Base-by-base conservation (phyloP, 2,113 vertebrate species). In the Dicrurus megarhynchus region DNA sequence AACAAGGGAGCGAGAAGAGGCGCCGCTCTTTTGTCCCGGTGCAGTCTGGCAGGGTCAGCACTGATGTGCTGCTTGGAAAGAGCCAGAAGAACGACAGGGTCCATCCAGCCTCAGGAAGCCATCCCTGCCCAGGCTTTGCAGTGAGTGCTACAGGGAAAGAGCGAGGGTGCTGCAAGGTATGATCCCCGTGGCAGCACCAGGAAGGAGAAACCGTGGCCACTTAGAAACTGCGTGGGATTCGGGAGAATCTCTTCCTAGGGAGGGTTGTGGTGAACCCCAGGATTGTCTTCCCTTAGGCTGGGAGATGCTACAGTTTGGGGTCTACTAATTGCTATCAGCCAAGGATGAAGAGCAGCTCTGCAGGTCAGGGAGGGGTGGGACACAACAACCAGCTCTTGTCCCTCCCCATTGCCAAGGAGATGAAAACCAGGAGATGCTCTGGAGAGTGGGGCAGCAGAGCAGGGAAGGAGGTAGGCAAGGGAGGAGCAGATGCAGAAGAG, bases 141-240 rank as follows among this genome's bases (percentile, higher is more conserved):
- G 27, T 0, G 0, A 63, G 60, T 0, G 5, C 42, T 46, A 9
- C 2, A 1, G 63, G 9, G 44, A 37, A 87, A n/a, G 28, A 71
- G 9, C 0, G 4, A 71, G 44, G 73, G 57, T 71, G 44, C 28
- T 50, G 6, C 23, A 16, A 17, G 39, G 28, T 30, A 1, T 32
- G 39, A 27, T 49, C 28, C 33, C 41, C 41, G 4, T 5, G 20
- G 69, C 73, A 88, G 68, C 69, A 41, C 17, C 49, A 71, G 50
- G 52, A 76, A 64, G 59, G 23, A 77, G 33, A 60, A 94, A 77
- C 14, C 1, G 1, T 3, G 9, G 21, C 10, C 37, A 19, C 7
- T 42, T 50, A 20, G 28, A 76, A 93, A 46, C 26, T 61, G 20
- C 23, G 6, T 10, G 42, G 46, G 46, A 64, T 69, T 37, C 59